These are phyloP conservation scores for Hylaeus anthracinus DNA, from an alignment of 1,140 invertebrate species.

Conservation along the genomic window DNA sequence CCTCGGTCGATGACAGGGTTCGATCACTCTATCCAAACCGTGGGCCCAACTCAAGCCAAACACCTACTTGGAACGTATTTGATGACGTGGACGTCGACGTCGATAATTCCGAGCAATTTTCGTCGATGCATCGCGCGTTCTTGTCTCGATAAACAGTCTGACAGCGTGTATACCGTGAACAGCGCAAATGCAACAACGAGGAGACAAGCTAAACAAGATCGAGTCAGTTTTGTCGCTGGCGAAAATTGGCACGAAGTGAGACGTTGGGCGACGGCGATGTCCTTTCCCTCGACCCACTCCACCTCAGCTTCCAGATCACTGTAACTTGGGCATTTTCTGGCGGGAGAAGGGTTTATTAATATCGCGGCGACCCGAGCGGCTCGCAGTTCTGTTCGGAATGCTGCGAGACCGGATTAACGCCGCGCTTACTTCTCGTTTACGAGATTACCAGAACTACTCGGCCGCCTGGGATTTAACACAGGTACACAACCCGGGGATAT, in stretches of 20 bases:
- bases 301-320: constrained; percentile 37
- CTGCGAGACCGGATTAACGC: constrained; percentile 67
- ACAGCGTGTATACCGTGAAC: not conserved
- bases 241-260: not conserved
- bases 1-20: not conserved
- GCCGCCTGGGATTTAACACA: constrained; percentile 64
- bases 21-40: not conserved
- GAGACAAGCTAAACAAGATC: not conserved
- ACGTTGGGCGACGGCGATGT: not conserved
- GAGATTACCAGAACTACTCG: constrained; percentile 68
- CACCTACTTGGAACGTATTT: not conserved
- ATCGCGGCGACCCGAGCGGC: constrained; percentile 45
- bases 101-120: not conserved
- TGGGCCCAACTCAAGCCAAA: not conserved
- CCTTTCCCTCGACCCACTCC: too few species aligned
- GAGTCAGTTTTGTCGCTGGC: not conserved
- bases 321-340: constrained; percentile 56
- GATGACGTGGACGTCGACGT: too few species aligned
- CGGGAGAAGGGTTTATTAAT: constrained; percentile 68
- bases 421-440: constrained; percentile 72
- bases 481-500: constrained; percentile 34
- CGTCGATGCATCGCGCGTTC: not conserved
- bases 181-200: not conserved
- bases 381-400: constrained; percentile 55
- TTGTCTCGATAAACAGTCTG: not conserved